Evolutionary conservation across 1,140 invertebrate genomes (phyloP), one percentile per base, ranked within the genome.

Genomic region (Hestina assimilis): DNA sequence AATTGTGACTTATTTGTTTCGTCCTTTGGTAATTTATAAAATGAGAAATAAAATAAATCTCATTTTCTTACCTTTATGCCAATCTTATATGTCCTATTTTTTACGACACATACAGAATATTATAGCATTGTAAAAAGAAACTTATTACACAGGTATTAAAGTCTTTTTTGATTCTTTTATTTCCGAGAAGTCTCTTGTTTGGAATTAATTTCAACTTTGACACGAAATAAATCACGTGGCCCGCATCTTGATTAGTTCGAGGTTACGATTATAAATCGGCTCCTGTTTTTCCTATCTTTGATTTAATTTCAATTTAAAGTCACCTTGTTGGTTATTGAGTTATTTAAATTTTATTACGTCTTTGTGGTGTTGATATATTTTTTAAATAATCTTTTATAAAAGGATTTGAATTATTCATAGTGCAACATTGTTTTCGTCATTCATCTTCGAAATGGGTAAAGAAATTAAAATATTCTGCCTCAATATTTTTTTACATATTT

Each of bases 151-250:
- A 1, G 4, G 11, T 4, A 4, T 8, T 35, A 35, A 15, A n/a
- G 31, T 15, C 14, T 15, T 15, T 0, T 35, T 35, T 35, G 4
- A 0, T 6, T 4, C 7, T 14, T n/a, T n/a, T 1, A n/a, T 42
- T 28, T 19, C 21, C 26, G 31, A 51, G 47, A 38, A 47, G 47
- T 51, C 40, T 14, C 5, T 51, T 74, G 69, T 74, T 80, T 60
- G 67, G 71, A 79, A 82, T 82, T 79, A 78, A 82, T 79, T 81
- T 80, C 66, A 80, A 79, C 66, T 79, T 77, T 69, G 72, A 74
- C 64, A 65, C 61, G 61, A 75, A 76, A 81, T 73, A 79, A 81
- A 74, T 79, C 67, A 69, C 72, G 75, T 51, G 72, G 42, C 41
- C 53, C 50, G 75, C 78, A 77, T 81, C 63, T 57, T 70, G 74